phyloP scores from a whole-genome alignment of 2,888 invertebrate species.

The Heliconius charithonia region DNA sequence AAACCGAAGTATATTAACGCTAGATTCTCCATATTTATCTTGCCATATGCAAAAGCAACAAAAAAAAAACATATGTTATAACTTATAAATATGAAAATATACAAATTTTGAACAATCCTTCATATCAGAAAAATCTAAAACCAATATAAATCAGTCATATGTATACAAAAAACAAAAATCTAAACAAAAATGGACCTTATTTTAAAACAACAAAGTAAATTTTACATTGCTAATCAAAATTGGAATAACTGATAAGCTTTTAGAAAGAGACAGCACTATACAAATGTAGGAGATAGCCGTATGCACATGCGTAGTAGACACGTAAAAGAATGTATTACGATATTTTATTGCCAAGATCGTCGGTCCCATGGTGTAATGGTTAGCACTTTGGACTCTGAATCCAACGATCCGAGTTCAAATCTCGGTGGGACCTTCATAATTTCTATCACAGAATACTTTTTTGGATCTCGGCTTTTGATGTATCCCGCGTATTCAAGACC shows the following conservation, averaged over 20 bases:
- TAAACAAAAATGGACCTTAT: background rate
- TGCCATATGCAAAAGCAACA: no score
- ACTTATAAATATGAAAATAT: no score
- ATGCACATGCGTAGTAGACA: conserved; percentile 44
- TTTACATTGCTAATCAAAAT: background rate
- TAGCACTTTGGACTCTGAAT: conserved; percentile 89
- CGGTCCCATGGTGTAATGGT: conserved; percentile 86
- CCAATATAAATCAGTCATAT: background rate
- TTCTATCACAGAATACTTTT: conserved; percentile 29
- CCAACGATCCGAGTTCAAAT: conserved; percentile 91
- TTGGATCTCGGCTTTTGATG: background rate
- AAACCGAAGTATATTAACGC: no score
- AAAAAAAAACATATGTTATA: no score
- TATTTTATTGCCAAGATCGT: background rate
- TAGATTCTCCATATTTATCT: no score
- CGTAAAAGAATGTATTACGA: background rate
- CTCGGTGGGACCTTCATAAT: conserved; percentile 87
- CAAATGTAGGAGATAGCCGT: conserved; percentile 41
- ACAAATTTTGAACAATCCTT: no score
- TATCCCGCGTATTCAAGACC: background rate
- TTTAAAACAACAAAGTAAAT: accelerated
- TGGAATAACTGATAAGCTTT: background rate
- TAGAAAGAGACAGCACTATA: conserved; percentile 21
- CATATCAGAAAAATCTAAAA: background rate
- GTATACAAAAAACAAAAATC: background rate